These are phyloP conservation scores for Smittia aterrima DNA, from an alignment of 2,888 invertebrate genomes.

Conservation along the genomic window DNA sequence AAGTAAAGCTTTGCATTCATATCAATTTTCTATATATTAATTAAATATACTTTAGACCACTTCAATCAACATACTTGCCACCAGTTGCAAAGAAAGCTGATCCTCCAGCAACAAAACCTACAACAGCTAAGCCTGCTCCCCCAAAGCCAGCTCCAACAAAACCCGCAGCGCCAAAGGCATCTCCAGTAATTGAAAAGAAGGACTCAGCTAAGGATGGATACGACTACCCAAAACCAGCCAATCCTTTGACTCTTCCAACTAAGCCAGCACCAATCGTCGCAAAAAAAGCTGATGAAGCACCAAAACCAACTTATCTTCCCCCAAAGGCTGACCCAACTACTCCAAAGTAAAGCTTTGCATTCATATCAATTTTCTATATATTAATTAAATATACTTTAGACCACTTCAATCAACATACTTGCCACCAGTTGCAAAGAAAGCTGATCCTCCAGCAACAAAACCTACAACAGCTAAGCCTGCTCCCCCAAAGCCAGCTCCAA, in stretches of 20 bases:
- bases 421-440: not conserved
- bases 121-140: no score
- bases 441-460: not conserved
- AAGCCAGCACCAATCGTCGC: not conserved
- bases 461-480: no score
- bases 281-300: not conserved
- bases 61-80: no score
- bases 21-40: no score
- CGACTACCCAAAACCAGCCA: not conserved
- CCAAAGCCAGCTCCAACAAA: not conserved
- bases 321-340: not conserved
- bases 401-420: no score
- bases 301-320: not conserved
- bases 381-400: not conserved
- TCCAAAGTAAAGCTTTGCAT: not conserved
- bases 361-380: no score
- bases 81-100: no score
- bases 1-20: no score
- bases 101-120: not conserved
- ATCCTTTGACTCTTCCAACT: not conserved
- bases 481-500: not conserved
- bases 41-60: no score
- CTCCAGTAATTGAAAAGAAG: not conserved
- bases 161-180: not conserved
- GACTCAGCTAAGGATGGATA: not conserved